A percentile compares a stretch with the other conserved stretches of the same genome.
Evolutionary conservation across 1,140 invertebrate genomes (phyloP).

Genomic region (Scaptomyza hsui): DNA sequence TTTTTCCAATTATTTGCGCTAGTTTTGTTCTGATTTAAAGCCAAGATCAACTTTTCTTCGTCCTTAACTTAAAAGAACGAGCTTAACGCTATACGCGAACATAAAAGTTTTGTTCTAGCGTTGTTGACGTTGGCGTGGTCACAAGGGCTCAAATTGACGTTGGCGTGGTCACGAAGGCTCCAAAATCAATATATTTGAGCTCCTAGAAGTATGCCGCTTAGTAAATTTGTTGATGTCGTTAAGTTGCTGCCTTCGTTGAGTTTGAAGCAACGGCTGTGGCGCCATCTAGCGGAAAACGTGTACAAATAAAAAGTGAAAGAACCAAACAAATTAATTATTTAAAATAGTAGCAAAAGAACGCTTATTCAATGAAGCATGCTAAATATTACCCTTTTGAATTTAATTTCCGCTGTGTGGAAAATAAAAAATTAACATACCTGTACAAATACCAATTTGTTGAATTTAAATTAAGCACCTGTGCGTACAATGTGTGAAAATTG

Average conservation of each 20-base stretch:
- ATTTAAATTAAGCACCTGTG: slow-evolving; percentile 55
- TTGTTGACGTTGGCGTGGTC: too few species aligned
- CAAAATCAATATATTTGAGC: too few species aligned
- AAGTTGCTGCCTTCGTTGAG: neutral
- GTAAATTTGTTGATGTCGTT: neutral
- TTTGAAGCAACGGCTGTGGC: neutral
- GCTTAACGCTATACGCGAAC: too few species aligned
- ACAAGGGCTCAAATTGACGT: too few species aligned
- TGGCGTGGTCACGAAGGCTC: too few species aligned
- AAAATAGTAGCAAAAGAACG: neutral
- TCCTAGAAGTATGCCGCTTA: slow-evolving; percentile 42
- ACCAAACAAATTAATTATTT: too few species aligned
- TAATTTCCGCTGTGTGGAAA: slow-evolving; percentile 58
- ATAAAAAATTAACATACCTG: slow-evolving; percentile 60
- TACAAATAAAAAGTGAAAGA: too few species aligned
- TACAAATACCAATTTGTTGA: slow-evolving; percentile 22
- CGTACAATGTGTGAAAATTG: slow-evolving; percentile 68
- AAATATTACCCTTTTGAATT: slow-evolving; percentile 20
- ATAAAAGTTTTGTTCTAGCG: too few species aligned
- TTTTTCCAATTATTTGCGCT: too few species aligned
- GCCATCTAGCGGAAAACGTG: slow-evolving; percentile 19
- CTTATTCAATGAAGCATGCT: slow-evolving; percentile 45
- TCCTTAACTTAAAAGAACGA: too few species aligned
- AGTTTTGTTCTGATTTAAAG: too few species aligned
- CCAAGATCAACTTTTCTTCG: too few species aligned